A percentile compares a stretch with the other conserved stretches of the same genome.
Evolutionary conservation across 2,113 vertebrate genomes (phyloP).

Genomic region (Diadophis punctatus): DNA sequence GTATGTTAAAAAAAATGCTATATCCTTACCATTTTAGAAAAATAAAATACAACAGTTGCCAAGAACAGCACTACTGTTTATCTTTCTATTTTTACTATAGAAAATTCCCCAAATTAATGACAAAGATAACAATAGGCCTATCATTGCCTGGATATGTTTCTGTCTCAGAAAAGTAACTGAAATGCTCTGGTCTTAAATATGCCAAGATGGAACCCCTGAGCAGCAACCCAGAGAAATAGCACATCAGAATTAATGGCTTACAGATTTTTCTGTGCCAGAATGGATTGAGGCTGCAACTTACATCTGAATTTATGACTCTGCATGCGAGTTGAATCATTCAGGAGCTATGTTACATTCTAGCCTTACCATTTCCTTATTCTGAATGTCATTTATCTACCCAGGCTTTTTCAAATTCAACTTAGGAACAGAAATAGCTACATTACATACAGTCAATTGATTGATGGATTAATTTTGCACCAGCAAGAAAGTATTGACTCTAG

Average conservation of each 20-base stretch:
- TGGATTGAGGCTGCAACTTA: not conserved
- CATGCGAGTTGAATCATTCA: not conserved
- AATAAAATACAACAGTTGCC: not conserved
- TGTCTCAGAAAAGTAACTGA: not conserved
- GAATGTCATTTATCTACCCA: not conserved
- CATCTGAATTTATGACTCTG: not conserved
- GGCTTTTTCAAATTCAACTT: not conserved
- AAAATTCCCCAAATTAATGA: not conserved
- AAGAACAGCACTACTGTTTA: not conserved
- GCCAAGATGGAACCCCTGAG: not conserved
- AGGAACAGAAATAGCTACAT: not conserved
- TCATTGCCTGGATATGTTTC: not conserved
- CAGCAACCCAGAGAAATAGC: not conserved
- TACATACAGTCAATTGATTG: not conserved
- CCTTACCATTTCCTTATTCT: not conserved
- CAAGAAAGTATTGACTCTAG: not conserved
- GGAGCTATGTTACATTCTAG: not conserved
- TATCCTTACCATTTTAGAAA: not conserved
- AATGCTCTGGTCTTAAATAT: not conserved
- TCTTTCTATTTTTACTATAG: not conserved
- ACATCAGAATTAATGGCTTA: not conserved
- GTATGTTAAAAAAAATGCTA: not conserved
- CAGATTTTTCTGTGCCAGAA: not conserved
- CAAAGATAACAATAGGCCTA: not conserved
- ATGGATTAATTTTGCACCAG: not conserved